Evolutionary conservation across 2,113 vertebrate genomes (phyloP).

Genomic region (Cephalopholis sonnerati): DNA sequence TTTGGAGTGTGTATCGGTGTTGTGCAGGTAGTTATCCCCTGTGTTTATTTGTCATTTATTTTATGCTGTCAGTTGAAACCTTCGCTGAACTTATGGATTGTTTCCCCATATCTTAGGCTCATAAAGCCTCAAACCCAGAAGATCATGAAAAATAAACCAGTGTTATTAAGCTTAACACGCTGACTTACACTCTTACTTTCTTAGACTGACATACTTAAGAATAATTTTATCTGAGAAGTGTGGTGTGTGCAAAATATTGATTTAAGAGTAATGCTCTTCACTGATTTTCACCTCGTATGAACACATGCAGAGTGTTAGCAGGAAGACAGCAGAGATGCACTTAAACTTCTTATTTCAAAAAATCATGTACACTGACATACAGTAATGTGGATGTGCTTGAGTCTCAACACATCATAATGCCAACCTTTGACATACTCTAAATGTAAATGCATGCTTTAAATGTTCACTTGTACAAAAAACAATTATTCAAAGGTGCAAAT

Average conservation of each 20-base stretch:
- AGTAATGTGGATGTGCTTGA: too few species aligned
- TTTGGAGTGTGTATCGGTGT: slow-evolving; percentile 88
- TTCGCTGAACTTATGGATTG: neutral
- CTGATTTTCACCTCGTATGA: too few species aligned
- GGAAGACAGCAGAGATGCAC: neutral
- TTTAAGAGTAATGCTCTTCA: too few species aligned
- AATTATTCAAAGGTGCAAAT: too few species aligned
- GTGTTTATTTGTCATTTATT: neutral
- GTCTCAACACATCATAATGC: neutral
- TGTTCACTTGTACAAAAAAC: too few species aligned
- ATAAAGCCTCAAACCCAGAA: neutral
- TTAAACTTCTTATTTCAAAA: too few species aligned
- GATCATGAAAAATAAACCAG: neutral
- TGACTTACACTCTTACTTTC: neutral
- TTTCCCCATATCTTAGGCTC: neutral
- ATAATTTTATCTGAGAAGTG: too few species aligned
- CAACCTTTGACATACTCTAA: too few species aligned
- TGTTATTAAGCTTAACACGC: neutral
- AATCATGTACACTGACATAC: too few species aligned
- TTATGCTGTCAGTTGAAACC: neutral
- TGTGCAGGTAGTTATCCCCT: slow-evolving; percentile 82
- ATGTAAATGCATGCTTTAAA: too few species aligned
- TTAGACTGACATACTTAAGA: neutral
- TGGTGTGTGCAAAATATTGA: too few species aligned
- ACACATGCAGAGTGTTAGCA: neutral